Evolutionary conservation across 2,888 invertebrate genomes (phyloP).

Genomic region (Axea sp.): DNA sequence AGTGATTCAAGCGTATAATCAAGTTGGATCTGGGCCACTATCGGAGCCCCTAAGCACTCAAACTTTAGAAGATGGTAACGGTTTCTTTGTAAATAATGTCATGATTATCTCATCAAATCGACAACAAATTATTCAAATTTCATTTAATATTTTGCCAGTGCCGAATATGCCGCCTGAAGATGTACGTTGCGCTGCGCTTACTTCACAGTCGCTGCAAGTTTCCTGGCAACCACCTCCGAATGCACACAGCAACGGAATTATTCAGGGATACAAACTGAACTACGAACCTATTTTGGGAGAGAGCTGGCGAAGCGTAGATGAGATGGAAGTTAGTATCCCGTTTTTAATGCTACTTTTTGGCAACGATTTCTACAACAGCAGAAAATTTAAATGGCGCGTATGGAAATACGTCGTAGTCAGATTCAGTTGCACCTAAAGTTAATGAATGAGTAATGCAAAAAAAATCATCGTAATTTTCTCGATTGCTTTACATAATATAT

Average conservation of each 20-base stretch:
- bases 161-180: slow-evolving; percentile 90
- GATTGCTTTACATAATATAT: too few relatives aligned
- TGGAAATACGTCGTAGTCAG: slow-evolving; percentile 1
- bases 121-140: slow-evolving; percentile 34
- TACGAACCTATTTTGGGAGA: slow-evolving; percentile 85
- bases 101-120: slow-evolving; percentile 30
- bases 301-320: slow-evolving; percentile 78
- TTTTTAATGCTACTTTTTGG: slow-evolving; percentile 29
- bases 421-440: too few relatives aligned
- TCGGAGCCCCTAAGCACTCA: slow-evolving; percentile 85
- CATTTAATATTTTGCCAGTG: slow-evolving; percentile 80
- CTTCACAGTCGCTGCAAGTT: slow-evolving; percentile 88
- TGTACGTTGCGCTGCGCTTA: slow-evolving; percentile 86
- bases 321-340: slow-evolving; percentile 74
- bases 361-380: slow-evolving; percentile 12
- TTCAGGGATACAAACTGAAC: slow-evolving; percentile 87
- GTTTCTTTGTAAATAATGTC: slow-evolving; percentile 51
- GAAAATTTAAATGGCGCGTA: slow-evolving; percentile 28
- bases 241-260: slow-evolving; percentile 86
- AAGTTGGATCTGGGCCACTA: slow-evolving; percentile 86
- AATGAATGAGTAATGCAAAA: too few relatives aligned
- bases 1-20: slow-evolving; percentile 87
- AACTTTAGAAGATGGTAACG: slow-evolving; percentile 87
- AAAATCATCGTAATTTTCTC: too few relatives aligned
- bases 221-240: slow-evolving; percentile 90